Conservation (phyloP, 2,113 vertebrate species). For the Microtus richardsoni region DNA sequence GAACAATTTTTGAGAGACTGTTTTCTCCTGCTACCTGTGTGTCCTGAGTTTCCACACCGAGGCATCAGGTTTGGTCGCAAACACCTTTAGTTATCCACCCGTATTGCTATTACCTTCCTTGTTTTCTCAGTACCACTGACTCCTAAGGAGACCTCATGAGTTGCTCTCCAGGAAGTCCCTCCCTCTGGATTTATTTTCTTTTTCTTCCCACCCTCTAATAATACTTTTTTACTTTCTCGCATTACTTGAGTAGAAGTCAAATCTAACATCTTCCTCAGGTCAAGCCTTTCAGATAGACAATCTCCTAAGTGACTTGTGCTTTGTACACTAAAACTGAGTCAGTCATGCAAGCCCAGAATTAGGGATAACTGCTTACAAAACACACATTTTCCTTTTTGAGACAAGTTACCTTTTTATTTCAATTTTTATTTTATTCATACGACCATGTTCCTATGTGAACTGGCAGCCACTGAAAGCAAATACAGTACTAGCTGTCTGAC, state of each 20-base stretch:
- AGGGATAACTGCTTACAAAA: neutral
- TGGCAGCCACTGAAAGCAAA: neutral
- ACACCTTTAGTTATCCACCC: neutral
- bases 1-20: neutral
- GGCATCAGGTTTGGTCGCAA: neutral
- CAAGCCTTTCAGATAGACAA: too few species aligned
- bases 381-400: neutral
- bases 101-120: fast-evolving
- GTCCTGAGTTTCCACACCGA: fast-evolving
- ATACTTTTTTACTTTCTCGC: neutral
- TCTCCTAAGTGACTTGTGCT: neutral
- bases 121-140: neutral
- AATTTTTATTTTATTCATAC: neutral
- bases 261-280: neutral
- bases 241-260: neutral
- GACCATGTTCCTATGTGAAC: neutral
- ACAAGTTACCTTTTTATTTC: neutral
- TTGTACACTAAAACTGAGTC: neutral
- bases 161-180: neutral
- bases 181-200: neutral
- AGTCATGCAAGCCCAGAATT: neutral
- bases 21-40: too few species aligned
- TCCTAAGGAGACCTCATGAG: neutral
- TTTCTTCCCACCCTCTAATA: neutral
- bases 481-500: neutral